Percentiles rank a stretch among this genome's conserved stretches.
Conservation (phyloP, 1,140 invertebrate species). For the Whitmania pigra region DNA sequence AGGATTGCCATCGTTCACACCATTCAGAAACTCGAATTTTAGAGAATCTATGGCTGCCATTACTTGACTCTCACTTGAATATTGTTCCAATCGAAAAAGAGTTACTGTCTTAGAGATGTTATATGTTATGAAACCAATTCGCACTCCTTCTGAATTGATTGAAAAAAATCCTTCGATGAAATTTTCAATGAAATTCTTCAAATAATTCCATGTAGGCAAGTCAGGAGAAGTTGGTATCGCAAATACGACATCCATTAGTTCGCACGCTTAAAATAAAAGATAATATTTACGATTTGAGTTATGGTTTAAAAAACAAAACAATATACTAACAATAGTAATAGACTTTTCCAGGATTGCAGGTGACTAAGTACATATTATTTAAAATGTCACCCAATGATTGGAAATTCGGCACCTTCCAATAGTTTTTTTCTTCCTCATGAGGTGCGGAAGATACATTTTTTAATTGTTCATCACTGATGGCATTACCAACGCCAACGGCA, state of each 20-base stretch:
- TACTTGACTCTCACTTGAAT: too few species aligned
- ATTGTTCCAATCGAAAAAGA: too few species aligned
- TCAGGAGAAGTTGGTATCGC: background rate
- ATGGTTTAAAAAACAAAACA: background rate
- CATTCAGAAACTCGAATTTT: too few species aligned
- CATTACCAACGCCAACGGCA: conserved; percentile 9
- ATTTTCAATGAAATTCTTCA: conserved; percentile 3
- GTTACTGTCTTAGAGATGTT: too few species aligned
- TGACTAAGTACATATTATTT: background rate
- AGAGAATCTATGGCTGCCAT: too few species aligned
- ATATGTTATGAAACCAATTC: too few species aligned
- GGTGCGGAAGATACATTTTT: conserved; percentile 19
- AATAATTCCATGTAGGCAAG: background rate
- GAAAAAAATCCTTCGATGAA: background rate
- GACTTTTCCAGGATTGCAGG: conserved; percentile 7
- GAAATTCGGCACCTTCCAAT: conserved; percentile 15
- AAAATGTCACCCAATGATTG: background rate
- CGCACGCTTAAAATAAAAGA: background rate
- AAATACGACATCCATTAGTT: background rate
- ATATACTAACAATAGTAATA: background rate
- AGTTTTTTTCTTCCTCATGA: conserved; percentile 12
- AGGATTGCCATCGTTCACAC: too few species aligned
- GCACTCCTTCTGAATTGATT: too few species aligned
- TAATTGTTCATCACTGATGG: conserved; percentile 17
- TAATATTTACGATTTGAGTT: background rate